phyloP scores from a whole-genome alignment of 2,113 vertebrate genomes.

The Tyto alba region DNA sequence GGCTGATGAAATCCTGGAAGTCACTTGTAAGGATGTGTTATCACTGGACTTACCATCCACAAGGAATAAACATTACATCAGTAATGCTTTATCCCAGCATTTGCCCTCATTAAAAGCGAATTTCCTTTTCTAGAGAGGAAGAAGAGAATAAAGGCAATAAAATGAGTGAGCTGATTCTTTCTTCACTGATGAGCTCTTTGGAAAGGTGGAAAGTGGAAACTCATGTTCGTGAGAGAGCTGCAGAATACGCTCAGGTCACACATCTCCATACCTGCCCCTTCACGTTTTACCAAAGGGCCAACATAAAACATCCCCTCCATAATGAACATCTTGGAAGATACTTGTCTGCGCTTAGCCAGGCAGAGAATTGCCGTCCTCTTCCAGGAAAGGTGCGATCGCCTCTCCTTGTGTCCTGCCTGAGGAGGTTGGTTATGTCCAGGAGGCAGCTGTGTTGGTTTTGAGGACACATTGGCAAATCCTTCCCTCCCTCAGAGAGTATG shows the following conservation, averaged over 20 bases:
- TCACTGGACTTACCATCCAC: not conserved
- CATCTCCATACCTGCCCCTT: not conserved
- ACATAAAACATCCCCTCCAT: not conserved
- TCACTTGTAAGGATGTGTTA: not conserved
- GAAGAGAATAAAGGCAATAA: not conserved
- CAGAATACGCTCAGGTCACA: not conserved
- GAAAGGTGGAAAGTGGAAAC: not conserved
- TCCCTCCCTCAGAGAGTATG: fast-evolving
- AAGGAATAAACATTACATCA: not conserved
- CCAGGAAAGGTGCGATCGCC: fast-evolving
- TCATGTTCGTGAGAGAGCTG: not conserved
- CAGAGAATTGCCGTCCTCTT: not conserved
- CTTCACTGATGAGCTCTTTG: not conserved
- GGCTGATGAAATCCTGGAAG: not conserved
- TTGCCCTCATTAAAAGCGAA: not conserved
- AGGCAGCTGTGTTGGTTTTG: not conserved
- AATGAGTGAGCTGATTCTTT: not conserved
- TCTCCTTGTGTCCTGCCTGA: not conserved
- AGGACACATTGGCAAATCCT: not conserved
- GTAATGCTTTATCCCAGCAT: not conserved
- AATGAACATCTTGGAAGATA: not conserved
- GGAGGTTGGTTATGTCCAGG: not conserved
- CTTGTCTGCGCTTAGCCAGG: not conserved
- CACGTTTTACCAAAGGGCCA: not conserved
- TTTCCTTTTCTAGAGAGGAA: not conserved